Percentiles rank a stretch among this genome's conserved stretches.
These are phyloP conservation scores for Physeter macrocephalus DNA, from an alignment of 2,113 vertebrate species.

Conservation along the genomic window DNA sequence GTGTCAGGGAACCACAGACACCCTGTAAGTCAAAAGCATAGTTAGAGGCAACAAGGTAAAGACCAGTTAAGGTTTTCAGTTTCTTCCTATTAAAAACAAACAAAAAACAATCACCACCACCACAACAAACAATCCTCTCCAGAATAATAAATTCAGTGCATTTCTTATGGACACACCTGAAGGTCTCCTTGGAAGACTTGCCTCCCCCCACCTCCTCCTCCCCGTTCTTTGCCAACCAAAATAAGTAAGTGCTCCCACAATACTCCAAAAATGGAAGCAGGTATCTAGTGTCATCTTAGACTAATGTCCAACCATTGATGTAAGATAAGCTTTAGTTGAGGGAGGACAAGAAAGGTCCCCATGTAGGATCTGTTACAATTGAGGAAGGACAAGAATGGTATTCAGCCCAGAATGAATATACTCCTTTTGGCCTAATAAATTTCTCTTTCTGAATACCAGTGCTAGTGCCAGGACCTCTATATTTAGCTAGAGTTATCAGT, in stretches of 20 bases:
- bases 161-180: neutral
- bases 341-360: neutral
- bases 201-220: neutral
- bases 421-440: neutral
- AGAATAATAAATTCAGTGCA: neutral
- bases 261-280: neutral
- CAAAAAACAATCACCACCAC: neutral
- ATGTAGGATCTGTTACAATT: neutral
- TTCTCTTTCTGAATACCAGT: neutral
- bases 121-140: neutral
- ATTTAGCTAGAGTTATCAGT: neutral
- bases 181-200: neutral
- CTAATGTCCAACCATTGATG: neutral
- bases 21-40: neutral
- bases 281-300: neutral
- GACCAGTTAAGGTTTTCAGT: neutral
- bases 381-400: neutral
- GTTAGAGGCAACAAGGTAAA: neutral
- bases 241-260: neutral
- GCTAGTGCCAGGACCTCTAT: neutral
- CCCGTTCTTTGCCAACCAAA: neutral
- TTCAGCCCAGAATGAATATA: neutral
- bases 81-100: slow-evolving; percentile 22
- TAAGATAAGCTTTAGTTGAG: neutral
- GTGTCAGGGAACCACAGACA: neutral